Evolutionary conservation across 2,888 invertebrate species (phyloP), one percentile per base, ranked within the genome.

Genomic region (Lasioglossum marginatum): DNA sequence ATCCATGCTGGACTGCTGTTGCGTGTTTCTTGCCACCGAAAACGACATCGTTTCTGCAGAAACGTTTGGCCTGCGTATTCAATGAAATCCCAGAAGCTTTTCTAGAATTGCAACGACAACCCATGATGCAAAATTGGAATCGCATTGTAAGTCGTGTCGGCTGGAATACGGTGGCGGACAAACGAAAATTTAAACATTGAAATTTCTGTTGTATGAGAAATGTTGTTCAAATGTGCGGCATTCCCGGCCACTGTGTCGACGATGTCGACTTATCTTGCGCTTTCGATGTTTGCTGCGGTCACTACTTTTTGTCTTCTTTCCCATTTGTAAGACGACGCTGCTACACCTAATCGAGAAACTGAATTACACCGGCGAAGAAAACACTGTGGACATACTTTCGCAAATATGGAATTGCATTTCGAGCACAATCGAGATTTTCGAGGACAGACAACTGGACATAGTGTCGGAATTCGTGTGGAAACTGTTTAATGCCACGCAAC

Each of bases 401-500:
- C 86, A 92, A 76, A 88, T 92, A 83, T 94, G 93, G 94, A 92
- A 84, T 37, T 91, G 88, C 12, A 77, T 93, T 5, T 87, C 85
- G 4, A 82, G 85, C 66, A 88, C 91, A 16, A 88, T 92, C 19
- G 90, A 91, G 63, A 87, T 91, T 37, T 90, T 89, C 31, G 92
- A 93, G 45, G 92, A 89, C 34, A 90, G 87, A 71, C 82, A 88
- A 70, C 81, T 89, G 68, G 79, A 87, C 75, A 82, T 93, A 74
- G 23, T 93, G 37, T 88, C 90, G 16, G 88, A 93, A 79, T 86
- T 94, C n/a, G 72, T 90, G 40, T 81, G 77, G 31, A 82, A 81
- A 60, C n/a, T 94, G 6, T 81, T 94, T 4, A 79, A 86, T 1
- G 86, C 87, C 37, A 91, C 88, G 40, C 79, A 77, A 45, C 80